Conservation (phyloP, 2,888 invertebrate species). For the Endomychus coccineus region DNA sequence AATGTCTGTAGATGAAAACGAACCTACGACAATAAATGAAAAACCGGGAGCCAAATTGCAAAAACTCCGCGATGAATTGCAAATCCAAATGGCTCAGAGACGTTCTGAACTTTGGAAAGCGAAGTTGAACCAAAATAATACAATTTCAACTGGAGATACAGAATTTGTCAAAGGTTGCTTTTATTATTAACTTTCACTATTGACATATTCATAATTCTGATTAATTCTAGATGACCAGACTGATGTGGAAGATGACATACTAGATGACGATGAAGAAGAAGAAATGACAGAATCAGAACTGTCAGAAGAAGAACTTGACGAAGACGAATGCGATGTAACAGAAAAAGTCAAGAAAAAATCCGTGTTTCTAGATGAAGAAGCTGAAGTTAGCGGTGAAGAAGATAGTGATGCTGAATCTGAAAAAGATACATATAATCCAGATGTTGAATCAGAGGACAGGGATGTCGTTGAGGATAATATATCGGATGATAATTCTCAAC, state of each 20-base stretch:
- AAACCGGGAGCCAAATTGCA: constrained; percentile 65
- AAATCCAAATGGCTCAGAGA: constrained; percentile 62
- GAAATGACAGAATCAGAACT: constrained; percentile 47
- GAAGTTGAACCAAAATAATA: constrained; percentile 36
- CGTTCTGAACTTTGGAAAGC: constrained; percentile 64
- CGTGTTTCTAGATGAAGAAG: constrained; percentile 37
- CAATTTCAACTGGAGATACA: constrained; percentile 16
- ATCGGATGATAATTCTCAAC: constrained; percentile 19
- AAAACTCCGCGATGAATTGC: constrained; percentile 63
- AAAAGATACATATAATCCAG: constrained; percentile 26
- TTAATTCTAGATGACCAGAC: constrained; percentile 24
- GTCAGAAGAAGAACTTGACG: constrained; percentile 48
- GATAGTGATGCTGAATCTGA: constrained; percentile 29
- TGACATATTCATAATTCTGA: constrained; percentile 1
- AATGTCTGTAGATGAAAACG: constrained; percentile 36
- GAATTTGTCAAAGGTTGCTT: constrained; percentile 13
- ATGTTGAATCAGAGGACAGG: constrained; percentile 18
- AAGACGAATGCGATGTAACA: constrained; percentile 41
- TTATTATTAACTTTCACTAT: background rate
- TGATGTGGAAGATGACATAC: constrained; percentile 42
- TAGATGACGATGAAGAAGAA: constrained; percentile 46
- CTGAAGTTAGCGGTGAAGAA: constrained; percentile 29
- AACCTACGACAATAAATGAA: constrained; percentile 34
- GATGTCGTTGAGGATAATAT: constrained; percentile 30
- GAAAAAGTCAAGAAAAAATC: constrained; percentile 29